phyloP scores from a whole-genome alignment of 2,113 vertebrate genomes.

The Leptodactylus fuscus region DNA sequence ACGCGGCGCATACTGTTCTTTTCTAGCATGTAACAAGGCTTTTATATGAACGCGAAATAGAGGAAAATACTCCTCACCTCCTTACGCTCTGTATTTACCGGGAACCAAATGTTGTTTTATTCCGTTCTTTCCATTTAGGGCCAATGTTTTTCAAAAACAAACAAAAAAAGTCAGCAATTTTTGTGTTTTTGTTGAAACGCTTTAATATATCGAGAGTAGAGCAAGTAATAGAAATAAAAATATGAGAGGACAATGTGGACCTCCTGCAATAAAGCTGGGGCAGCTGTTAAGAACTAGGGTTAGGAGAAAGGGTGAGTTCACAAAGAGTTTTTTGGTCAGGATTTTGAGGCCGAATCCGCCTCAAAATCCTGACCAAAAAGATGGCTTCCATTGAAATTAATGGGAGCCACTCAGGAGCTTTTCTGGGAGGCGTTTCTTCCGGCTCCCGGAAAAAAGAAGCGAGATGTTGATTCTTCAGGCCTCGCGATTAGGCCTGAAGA shows the following conservation, averaged over 20 bases:
- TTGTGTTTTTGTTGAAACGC: not conserved
- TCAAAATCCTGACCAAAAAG: too few relatives aligned
- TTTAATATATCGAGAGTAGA: not conserved
- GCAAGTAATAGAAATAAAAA: not conserved
- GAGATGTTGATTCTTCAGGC: too few relatives aligned
- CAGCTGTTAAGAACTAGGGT: too few relatives aligned
- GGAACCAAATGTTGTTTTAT: not conserved
- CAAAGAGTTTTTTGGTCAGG: too few relatives aligned
- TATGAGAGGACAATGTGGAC: not conserved
- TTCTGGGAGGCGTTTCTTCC: too few relatives aligned
- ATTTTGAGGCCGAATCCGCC: too few relatives aligned
- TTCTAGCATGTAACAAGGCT: slow-evolving; percentile 4
- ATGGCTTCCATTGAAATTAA: too few relatives aligned
- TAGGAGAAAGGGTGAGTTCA: too few relatives aligned
- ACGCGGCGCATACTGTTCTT: slow-evolving; percentile 39
- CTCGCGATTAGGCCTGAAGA: too few relatives aligned
- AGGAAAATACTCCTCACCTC: slow-evolving; percentile 7
- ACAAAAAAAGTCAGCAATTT: slow-evolving; percentile 3
- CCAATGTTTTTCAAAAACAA: not conserved
- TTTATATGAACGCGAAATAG: slow-evolving; percentile 22
- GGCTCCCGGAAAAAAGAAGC: too few relatives aligned
- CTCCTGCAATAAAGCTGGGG: not conserved
- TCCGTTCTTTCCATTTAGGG: not conserved
- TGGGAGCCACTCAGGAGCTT: too few relatives aligned
- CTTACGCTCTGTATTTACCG: not conserved